A percentile compares a stretch with the other conserved stretches of the same genome.
Conservation (phyloP, 2,113 vertebrate genomes). For the Vireo altiloquus region DNA sequence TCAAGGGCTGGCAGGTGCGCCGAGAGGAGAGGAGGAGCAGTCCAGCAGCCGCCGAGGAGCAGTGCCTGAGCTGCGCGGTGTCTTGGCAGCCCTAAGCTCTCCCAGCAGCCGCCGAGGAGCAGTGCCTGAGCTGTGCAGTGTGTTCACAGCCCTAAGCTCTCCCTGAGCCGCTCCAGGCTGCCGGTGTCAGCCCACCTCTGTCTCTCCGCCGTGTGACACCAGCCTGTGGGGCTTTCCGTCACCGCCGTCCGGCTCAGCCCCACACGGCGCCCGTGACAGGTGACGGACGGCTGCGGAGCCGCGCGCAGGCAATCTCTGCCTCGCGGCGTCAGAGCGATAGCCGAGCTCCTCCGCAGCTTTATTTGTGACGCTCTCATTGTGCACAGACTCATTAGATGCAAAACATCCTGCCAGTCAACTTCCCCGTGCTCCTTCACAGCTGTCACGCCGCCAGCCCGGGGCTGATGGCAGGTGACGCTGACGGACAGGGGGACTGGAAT, state of each 20-base stretch:
- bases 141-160: not conserved
- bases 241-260: not conserved
- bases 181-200: not conserved
- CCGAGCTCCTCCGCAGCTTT: conserved; percentile 27
- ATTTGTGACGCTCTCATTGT: conserved; percentile 35
- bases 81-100: not conserved
- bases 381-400: conserved; percentile 60
- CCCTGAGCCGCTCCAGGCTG: not conserved
- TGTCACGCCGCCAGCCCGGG: conserved; percentile 38
- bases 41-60: not conserved
- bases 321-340: conserved; percentile 30
- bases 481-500: conserved; percentile 2
- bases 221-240: not conserved
- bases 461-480: conserved; percentile 37
- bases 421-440: conserved; percentile 40
- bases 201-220: not conserved
- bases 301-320: conserved; percentile 31
- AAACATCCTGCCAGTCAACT: conserved; percentile 67
- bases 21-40: not conserved
- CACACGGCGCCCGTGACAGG: conserved; percentile 45
- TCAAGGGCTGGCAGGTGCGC: fast-evolving
- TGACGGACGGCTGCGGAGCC: conserved; percentile 65
- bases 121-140: not conserved
- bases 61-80: not conserved
- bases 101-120: not conserved